These are phyloP conservation scores for Pachyuromys duprasi DNA, from an alignment of 2,797 vertebrate species.

Conservation along the genomic window DNA sequence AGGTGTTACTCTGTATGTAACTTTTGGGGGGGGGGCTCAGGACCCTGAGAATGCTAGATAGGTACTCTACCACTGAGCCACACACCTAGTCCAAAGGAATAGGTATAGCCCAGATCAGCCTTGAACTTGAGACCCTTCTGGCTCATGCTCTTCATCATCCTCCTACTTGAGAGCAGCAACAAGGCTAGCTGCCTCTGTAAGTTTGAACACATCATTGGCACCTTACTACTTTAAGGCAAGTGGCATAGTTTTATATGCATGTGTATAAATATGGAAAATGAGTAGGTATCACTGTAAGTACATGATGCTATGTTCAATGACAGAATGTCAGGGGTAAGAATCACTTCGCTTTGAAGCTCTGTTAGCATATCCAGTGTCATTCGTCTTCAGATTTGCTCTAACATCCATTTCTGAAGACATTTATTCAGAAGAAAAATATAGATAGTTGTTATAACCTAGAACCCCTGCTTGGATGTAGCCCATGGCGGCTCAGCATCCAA, in stretches of 20 bases:
- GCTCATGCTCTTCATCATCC: too few species aligned
- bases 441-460: too few species aligned
- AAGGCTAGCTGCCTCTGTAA: neutral
- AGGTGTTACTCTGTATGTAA: neutral
- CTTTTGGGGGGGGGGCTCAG: neutral
- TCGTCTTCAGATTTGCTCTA: constrained; percentile 57
- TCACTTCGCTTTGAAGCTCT: neutral
- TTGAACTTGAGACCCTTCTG: neutral
- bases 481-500: too few species aligned
- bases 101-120: neutral
- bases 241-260: neutral
- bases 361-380: neutral
- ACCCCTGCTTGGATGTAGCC: too few species aligned
- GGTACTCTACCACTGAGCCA: neutral
- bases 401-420: constrained; percentile 66
- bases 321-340: neutral
- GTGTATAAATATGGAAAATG: neutral
- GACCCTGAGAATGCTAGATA: neutral
- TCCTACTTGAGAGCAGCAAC: neutral
- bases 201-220: neutral
- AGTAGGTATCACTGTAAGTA: neutral
- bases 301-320: neutral
- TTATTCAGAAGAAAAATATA: constrained; percentile 55
- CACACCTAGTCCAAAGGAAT: neutral
- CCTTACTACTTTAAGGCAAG: constrained; percentile 8